phyloP scores from a whole-genome alignment of 2,113 vertebrate species.

The Xiphophorus couchianus region DNA sequence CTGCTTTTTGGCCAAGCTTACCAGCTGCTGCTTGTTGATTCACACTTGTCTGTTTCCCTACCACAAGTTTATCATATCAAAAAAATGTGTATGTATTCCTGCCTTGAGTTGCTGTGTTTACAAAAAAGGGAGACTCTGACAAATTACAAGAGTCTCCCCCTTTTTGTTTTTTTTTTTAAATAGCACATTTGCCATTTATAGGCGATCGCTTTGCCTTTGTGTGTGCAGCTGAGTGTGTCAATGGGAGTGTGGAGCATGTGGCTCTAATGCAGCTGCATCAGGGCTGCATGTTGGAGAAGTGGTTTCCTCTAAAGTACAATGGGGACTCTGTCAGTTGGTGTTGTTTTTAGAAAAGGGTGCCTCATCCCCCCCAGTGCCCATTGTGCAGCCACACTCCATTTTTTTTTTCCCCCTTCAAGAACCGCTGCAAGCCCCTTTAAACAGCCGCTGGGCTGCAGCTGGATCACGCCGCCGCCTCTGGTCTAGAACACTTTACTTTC shows the following conservation, averaged over 20 bases:
- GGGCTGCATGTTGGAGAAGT: constrained; percentile 55
- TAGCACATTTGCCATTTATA: constrained; percentile 20
- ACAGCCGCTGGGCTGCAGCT: constrained; percentile 10
- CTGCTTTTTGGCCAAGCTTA: constrained; percentile 5
- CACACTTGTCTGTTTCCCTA: neutral
- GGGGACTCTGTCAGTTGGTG: constrained; percentile 71
- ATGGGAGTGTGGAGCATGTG: constrained; percentile 37
- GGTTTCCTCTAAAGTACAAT: constrained; percentile 78
- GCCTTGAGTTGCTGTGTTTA: neutral
- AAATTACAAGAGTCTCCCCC: neutral
- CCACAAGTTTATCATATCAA: neutral
- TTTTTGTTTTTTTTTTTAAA: constrained; percentile 4
- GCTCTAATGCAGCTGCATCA: constrained; percentile 62
- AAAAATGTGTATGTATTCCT: neutral
- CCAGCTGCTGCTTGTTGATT: neutral
- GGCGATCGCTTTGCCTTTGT: constrained; percentile 22
- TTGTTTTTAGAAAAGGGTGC: constrained; percentile 78
- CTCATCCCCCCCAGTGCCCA: constrained; percentile 70
- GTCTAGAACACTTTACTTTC: neutral
- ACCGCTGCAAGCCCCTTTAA: constrained; percentile 37
- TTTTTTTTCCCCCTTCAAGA: constrained; percentile 38
- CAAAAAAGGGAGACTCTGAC: neutral
- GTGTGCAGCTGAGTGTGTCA: constrained; percentile 34
- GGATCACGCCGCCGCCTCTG: neutral
- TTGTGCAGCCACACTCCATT: constrained; percentile 58